Base-by-base conservation (phyloP, 2,797 vertebrate species). In the Geotrypetes seraphini region DNA sequence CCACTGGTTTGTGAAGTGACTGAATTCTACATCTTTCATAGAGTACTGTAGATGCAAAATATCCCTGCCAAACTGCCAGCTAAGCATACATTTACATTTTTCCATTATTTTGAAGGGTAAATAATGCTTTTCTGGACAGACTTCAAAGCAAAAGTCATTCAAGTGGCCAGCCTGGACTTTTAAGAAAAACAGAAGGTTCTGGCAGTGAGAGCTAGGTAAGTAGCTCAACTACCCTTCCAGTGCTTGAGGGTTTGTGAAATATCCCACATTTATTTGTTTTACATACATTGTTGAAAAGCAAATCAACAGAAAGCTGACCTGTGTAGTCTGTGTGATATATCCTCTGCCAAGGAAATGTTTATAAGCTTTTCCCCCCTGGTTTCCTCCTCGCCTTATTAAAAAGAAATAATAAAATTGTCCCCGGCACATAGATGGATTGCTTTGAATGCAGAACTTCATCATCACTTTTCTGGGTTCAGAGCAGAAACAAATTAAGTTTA, bases 111-210 rank as follows among this genome's bases (percentile, higher is more conserved):
- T 72, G 61, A 73, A 95, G 90, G 59, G 82, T 88, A 57, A 92
- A 91, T 73, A 57, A 63, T 15, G 81, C 67, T 39, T 95, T 93
- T 55, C 67, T 93, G 68, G 84, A 91, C 64, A 69, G 40, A 43
- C 72, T 93, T 5, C 65, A 87, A 65, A 64, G 47, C 26, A 61
- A 21, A 57, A 60, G 22, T 2, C 50, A 36, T 25, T 25, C 36
- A 32, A 19, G 36, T 43, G 34, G 8, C 19, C 37, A 43, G 5
- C 44, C 30, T 10, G 48, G 16, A 36, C 29, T 23, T 52, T 20
- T 32, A 41, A 37, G 50, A 47, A 47, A 53, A 41, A 47, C 32
- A 60, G 44, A 59, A 31, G 21, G 7, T 22, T 18, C 31, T 41
- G 37, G 10, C 25, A 10, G 37, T 2, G 9, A 19, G 4, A 10